Evolutionary conservation across 37 sponge, comb jelly and placozoan species (phyloP).

Genomic region (Chondrosia reniformis): DNA sequence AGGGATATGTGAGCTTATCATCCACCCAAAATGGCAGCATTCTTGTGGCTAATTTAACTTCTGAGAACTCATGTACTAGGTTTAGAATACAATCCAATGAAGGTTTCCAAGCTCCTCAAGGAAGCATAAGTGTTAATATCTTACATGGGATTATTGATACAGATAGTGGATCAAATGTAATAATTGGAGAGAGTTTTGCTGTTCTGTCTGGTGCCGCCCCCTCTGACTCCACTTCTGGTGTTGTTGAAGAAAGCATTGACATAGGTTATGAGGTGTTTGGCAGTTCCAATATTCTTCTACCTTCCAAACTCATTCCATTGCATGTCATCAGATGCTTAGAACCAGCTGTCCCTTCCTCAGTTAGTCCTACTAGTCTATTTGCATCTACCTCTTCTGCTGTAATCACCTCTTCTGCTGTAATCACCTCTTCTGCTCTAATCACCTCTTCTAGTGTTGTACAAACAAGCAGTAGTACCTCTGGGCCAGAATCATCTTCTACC

Average conservation of each 20-base stretch:
- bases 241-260: not conserved
- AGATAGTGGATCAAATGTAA: not conserved
- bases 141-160: not conserved
- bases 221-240: not conserved
- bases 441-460: not conserved
- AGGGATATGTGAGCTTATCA: conserved; percentile 9
- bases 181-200: not conserved
- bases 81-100: not conserved
- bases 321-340: not conserved
- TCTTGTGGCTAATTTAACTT: conserved; percentile 1
- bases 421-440: not conserved
- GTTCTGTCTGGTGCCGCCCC: not conserved
- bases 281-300: not conserved
- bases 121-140: not conserved
- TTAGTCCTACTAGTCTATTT: not conserved
- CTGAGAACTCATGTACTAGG: not conserved
- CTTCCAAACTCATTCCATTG: not conserved
- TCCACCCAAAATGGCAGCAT: conserved; percentile 35
- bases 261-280: not conserved
- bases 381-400: not conserved
- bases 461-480: not conserved
- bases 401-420: not conserved
- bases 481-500: not conserved
- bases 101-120: not conserved
- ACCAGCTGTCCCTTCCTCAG: not conserved